phyloP scores from a whole-genome alignment of 2,113 vertebrate genomes.

The Heterotis niloticus region DNA sequence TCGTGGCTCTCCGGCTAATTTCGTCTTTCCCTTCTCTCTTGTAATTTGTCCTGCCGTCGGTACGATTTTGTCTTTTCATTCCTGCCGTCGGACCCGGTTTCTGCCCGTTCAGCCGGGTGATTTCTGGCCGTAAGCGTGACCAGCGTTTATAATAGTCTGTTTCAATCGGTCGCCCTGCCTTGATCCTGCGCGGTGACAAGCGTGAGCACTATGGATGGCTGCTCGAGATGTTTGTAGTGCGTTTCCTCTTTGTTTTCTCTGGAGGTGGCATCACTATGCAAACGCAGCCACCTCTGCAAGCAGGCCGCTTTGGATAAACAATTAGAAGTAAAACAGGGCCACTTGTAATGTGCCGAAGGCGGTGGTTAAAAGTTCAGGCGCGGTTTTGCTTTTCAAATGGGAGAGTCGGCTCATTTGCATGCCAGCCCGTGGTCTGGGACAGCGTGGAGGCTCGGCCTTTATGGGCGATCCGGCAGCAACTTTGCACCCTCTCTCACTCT shows the following conservation, averaged over 20 bases:
- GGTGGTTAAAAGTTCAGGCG: constrained; percentile 16
- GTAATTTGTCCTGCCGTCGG: neutral
- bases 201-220: neutral
- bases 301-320: constrained; percentile 4
- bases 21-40: neutral
- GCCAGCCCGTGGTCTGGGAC: constrained; percentile 53
- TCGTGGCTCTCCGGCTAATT: neutral
- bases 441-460: neutral
- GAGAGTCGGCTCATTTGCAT: constrained; percentile 48
- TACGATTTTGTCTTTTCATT: no score
- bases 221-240: neutral
- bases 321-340: constrained; percentile 3
- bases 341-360: neutral
- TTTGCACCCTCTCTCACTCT: constrained; percentile 23
- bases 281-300: constrained; percentile 10
- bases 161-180: neutral
- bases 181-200: neutral
- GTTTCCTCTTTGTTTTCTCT: constrained; percentile 12
- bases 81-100: no score
- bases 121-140: no score
- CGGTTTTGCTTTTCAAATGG: constrained; percentile 27
- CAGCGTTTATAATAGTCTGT: neutral
- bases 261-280: constrained; percentile 11
- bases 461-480: neutral
- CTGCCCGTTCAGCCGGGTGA: no score